Evolutionary conservation across 1,140 invertebrate species (phyloP).

Genomic region (Prorops nasuta): DNA sequence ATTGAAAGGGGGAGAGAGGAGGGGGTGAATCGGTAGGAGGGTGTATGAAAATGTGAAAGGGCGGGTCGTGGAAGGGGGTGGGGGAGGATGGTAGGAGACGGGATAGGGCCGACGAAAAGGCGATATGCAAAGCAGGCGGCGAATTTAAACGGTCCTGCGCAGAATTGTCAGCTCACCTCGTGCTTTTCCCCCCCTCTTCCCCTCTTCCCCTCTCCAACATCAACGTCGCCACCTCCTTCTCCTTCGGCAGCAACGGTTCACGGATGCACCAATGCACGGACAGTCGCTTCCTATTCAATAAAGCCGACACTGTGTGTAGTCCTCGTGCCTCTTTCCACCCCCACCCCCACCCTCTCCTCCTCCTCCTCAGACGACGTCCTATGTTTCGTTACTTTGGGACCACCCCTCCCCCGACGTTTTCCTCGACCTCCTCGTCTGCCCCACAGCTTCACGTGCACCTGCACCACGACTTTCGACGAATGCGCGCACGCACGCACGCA

Average conservation of each 20-base stretch:
- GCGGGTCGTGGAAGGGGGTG: background rate
- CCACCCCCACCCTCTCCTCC: background rate
- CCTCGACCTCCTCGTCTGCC: too few relatives aligned
- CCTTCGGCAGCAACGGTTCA: background rate
- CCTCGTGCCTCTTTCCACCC: constrained; percentile 5
- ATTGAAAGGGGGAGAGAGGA: background rate
- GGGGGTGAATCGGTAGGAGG: background rate
- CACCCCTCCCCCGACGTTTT: background rate
- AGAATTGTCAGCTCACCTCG: constrained; percentile 42
- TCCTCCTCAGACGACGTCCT: background rate
- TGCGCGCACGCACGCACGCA: too few relatives aligned
- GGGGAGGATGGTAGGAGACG: constrained; percentile 3
- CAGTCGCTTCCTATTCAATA: too few relatives aligned
- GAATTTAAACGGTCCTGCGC: constrained; percentile 52
- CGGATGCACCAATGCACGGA: too few relatives aligned
- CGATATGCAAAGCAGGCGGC: constrained; percentile 52
- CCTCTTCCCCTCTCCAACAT: constrained; percentile 2
- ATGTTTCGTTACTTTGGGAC: background rate
- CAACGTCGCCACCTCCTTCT: constrained; percentile 7
- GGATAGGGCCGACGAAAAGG: constrained; percentile 33
- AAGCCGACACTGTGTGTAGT: constrained; percentile 1
- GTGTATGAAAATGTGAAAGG: background rate
- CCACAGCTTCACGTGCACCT: too few relatives aligned
- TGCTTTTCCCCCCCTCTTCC: constrained; percentile 21
- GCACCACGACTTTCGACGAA: too few relatives aligned